Conservation (phyloP, 2,113 vertebrate genomes). For the Struthio camelus region DNA sequence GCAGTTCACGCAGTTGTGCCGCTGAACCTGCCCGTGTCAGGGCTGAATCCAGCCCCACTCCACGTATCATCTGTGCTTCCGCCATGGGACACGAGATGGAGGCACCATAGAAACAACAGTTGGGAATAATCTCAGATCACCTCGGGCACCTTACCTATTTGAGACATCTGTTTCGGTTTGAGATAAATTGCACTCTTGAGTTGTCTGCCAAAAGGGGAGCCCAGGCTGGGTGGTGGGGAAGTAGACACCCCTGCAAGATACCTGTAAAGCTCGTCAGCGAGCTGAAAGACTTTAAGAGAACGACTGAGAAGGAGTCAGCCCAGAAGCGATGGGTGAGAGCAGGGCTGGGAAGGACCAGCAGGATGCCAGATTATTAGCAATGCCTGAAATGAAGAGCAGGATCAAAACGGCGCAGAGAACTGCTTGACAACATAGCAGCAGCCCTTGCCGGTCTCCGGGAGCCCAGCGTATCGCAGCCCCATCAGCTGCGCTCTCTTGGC, state of each 20-base stretch:
- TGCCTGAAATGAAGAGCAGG: not conserved
- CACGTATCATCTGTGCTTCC: not conserved
- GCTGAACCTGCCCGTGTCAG: not conserved
- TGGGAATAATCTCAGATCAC: not conserved
- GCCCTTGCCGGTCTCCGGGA: not conserved
- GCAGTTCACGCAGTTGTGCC: not conserved
- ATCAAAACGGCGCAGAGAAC: not conserved
- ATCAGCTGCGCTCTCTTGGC: not conserved
- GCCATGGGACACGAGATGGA: not conserved
- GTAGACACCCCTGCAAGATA: not conserved
- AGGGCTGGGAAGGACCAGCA: not conserved
- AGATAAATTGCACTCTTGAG: not conserved
- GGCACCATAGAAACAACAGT: not conserved
- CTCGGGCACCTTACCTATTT: not conserved
- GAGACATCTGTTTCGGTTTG: not conserved
- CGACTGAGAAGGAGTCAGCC: not conserved
- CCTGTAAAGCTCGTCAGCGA: not conserved
- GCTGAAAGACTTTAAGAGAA: not conserved
- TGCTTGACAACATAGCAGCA: fast-evolving
- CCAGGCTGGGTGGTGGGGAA: not conserved
- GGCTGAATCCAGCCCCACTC: not conserved
- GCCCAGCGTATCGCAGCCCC: not conserved
- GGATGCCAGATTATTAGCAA: not conserved
- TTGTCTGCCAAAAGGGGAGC: not conserved
- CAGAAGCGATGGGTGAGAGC: not conserved